Evolutionary conservation across 1,140 invertebrate genomes (phyloP).

Genomic region (Drosophila varians): DNA sequence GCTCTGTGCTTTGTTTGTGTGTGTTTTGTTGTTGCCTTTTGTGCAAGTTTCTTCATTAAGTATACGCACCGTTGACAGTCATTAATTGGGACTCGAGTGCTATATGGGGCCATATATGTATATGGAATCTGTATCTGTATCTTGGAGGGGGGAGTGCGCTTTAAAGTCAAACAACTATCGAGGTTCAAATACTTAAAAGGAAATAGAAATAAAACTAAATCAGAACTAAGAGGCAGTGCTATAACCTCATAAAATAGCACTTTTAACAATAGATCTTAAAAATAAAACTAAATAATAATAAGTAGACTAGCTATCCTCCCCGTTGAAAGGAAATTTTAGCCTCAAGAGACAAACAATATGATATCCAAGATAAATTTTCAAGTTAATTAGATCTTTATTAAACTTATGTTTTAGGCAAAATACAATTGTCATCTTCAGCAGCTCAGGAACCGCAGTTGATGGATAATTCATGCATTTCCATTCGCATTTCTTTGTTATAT

Average conservation of each 20-base stretch:
- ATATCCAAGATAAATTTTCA: too few relatives aligned
- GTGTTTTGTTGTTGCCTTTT: conserved; percentile 37
- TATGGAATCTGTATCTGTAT: neutral
- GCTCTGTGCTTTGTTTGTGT: conserved; percentile 36
- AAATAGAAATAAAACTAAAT: too few relatives aligned
- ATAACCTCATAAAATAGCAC: too few relatives aligned
- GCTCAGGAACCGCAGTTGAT: conserved; percentile 30
- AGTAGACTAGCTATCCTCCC: too few relatives aligned
- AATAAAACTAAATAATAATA: neutral
- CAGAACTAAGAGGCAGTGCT: too few relatives aligned
- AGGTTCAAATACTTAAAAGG: neutral
- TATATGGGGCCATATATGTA: neutral
- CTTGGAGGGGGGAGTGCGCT: neutral
- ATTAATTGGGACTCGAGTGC: conserved; percentile 36
- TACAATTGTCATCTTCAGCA: conserved; percentile 48
- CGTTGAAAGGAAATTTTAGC: too few relatives aligned
- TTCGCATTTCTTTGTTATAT: too few relatives aligned
- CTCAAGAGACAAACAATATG: too few relatives aligned
- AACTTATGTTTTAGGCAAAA: conserved; percentile 65
- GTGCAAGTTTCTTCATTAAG: conserved; percentile 43
- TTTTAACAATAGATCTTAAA: too few relatives aligned
- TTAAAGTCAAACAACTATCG: conserved; percentile 15
- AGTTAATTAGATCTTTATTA: conserved; percentile 71
- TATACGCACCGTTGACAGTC: conserved; percentile 45
- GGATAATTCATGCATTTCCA: conserved; percentile 36